Evolutionary conservation across 2,888 invertebrate genomes (phyloP).

Genomic region (Folsomia candida): DNA sequence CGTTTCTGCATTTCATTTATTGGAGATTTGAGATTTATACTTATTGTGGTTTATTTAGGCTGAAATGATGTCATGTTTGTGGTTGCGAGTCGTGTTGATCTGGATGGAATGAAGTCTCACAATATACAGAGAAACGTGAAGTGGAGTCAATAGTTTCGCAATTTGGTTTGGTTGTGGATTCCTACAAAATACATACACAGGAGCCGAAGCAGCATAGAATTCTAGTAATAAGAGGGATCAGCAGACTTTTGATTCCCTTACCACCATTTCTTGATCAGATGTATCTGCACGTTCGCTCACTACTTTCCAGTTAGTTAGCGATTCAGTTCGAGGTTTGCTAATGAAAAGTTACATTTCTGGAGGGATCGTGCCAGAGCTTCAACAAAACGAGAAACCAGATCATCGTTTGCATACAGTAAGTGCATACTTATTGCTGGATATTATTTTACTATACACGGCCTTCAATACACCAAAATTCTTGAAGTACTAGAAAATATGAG

Average conservation of each 20-base stretch:
- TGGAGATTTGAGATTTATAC: not conserved
- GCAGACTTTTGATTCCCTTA: not conserved
- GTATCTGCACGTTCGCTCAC: slow-evolving; percentile 15
- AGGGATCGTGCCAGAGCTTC: too few relatives aligned
- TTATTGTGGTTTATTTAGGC: not conserved
- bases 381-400: too few relatives aligned
- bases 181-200: too few relatives aligned
- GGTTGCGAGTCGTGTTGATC: not conserved
- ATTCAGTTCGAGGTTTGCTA: not conserved
- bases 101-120: not conserved
- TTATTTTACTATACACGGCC: too few relatives aligned
- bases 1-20: not conserved
- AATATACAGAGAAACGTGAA: not conserved
- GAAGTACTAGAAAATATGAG: too few relatives aligned
- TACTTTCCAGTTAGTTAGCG: slow-evolving; percentile 11
- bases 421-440: too few relatives aligned
- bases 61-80: not conserved
- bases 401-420: too few relatives aligned
- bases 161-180: not conserved
- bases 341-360: not conserved
- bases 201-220: too few relatives aligned
- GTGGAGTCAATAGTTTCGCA: not conserved
- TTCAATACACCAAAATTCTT: too few relatives aligned
- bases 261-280: not conserved
- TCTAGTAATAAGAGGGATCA: too few relatives aligned